Evolutionary conservation across 2,113 vertebrate species (phyloP).

Genomic region (Spizaetus ornatus): DNA sequence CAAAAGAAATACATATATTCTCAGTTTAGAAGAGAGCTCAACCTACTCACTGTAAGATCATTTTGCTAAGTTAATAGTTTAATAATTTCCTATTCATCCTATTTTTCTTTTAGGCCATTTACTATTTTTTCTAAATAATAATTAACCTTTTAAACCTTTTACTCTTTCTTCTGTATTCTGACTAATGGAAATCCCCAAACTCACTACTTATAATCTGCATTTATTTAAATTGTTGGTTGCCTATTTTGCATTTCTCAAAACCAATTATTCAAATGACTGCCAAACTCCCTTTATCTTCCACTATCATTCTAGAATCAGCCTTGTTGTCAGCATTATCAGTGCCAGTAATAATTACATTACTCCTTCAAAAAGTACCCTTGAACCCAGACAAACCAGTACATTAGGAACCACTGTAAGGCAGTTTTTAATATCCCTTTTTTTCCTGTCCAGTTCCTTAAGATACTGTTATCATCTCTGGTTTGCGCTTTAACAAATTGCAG

Average conservation of each 20-base stretch:
- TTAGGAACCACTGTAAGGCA: background rate
- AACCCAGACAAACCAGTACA: background rate
- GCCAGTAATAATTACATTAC: slow-evolving; percentile 7
- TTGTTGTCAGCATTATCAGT: background rate
- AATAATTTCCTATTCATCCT: background rate
- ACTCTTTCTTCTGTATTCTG: background rate
- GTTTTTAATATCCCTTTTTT: background rate
- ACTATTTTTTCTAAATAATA: background rate
- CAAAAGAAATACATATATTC: background rate
- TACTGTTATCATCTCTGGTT: background rate
- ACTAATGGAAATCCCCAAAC: background rate
- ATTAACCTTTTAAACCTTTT: slow-evolving; percentile 4
- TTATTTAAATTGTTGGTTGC: background rate
- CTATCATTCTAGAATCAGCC: background rate
- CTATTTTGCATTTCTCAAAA: background rate
- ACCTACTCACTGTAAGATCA: background rate
- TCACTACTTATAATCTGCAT: background rate
- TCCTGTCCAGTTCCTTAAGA: background rate
- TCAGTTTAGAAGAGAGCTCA: background rate
- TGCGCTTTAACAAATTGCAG: background rate
- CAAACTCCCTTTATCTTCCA: background rate
- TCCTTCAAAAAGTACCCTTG: background rate
- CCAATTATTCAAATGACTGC: slow-evolving; percentile 12
- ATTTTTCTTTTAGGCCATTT: background rate
- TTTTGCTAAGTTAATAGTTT: background rate